A percentile compares a stretch with the other conserved stretches of the same genome.
phyloP scores from a whole-genome alignment of 2,797 vertebrate genomes.

The Sebastes dallii region DNA sequence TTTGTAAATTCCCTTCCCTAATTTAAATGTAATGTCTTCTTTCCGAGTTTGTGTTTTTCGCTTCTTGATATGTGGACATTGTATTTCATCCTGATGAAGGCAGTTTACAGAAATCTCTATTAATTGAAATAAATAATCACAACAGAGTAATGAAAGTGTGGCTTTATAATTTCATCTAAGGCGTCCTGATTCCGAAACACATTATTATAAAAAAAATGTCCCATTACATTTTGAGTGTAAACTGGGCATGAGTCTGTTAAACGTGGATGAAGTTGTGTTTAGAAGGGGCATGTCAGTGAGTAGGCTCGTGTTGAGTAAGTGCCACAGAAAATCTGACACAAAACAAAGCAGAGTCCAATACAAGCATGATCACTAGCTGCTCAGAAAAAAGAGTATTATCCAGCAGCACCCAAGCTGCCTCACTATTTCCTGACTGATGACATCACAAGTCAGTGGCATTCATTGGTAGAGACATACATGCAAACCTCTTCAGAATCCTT shows the following conservation, averaged over 20 bases:
- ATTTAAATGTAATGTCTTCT: not conserved
- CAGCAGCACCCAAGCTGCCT: constrained; percentile 4
- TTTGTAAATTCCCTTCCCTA: not conserved
- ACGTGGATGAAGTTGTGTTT: constrained; percentile 6
- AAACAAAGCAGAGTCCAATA: not conserved
- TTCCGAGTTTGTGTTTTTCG: not conserved
- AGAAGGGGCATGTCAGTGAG: not conserved
- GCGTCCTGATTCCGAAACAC: not conserved
- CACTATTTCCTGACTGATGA: constrained; percentile 18
- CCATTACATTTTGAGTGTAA: constrained; percentile 1
- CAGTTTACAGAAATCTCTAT: not conserved
- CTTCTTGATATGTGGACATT: not conserved
- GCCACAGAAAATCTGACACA: constrained; percentile 20
- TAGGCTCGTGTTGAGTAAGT: constrained; percentile 1
- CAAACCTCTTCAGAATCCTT: not conserved
- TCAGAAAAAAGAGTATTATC: not conserved
- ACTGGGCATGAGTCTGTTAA: not conserved
- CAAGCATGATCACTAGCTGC: constrained; percentile 12
- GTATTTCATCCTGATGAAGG: not conserved
- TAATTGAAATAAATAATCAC: not conserved
- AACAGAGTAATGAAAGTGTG: not conserved
- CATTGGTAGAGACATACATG: not conserved
- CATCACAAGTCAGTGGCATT: constrained; percentile 2
- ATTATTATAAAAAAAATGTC: constrained; percentile 1
- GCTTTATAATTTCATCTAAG: not conserved